Evolutionary conservation across 2,113 vertebrate genomes (phyloP).

Genomic region (Pseudorhombus dupliciocellatus): DNA sequence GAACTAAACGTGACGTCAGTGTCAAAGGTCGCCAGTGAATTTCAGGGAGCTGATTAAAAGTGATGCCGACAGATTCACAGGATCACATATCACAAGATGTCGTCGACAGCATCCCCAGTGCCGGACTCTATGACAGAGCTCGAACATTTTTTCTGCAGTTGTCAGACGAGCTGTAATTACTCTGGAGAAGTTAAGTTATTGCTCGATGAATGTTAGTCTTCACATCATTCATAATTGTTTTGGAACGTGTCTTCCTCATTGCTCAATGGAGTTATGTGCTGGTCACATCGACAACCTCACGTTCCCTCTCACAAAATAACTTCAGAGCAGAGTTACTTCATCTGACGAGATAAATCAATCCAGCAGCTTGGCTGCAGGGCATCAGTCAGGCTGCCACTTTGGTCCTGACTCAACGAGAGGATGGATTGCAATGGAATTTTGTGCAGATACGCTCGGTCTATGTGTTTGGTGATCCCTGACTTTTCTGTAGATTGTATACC

Average conservation of each 20-base stretch:
- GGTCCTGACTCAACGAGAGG: no score
- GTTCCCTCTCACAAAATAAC: conserved; percentile 22
- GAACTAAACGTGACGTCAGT: background rate
- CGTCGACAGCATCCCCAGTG: conserved; percentile 4
- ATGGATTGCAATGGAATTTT: background rate
- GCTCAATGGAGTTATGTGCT: conserved; percentile 20
- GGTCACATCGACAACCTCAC: conserved; percentile 24
- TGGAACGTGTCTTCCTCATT: conserved; percentile 23
- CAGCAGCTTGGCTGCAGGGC: background rate
- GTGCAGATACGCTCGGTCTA: background rate
- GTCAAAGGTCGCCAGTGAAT: conserved; percentile 10
- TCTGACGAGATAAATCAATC: background rate
- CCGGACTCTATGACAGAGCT: conserved; percentile 5
- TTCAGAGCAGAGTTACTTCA: background rate
- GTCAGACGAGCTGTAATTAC: conserved; percentile 23
- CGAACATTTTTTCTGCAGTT: background rate
- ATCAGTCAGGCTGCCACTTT: background rate
- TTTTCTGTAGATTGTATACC: no score
- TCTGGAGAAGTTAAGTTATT: conserved; percentile 7
- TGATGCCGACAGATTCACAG: background rate
- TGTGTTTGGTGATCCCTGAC: background rate
- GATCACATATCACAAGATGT: conserved; percentile 1
- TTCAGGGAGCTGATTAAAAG: conserved; percentile 13
- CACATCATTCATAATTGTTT: conserved; percentile 15
- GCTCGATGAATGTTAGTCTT: background rate